Evolutionary conservation across 2,888 invertebrate species (phyloP).

Genomic region (Fragum fragum): DNA sequence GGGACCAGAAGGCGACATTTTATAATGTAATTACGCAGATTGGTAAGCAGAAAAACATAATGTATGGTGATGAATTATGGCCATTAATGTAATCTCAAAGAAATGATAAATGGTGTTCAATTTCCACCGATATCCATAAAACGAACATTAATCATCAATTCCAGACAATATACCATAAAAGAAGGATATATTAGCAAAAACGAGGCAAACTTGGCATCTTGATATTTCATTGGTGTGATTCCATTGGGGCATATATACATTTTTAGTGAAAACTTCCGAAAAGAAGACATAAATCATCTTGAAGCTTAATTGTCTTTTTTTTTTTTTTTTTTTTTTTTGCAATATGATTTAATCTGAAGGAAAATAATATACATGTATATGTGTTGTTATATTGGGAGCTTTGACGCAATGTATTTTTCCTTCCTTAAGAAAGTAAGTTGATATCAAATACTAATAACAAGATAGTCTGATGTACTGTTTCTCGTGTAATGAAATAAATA

Average conservation of each 20-base stretch:
- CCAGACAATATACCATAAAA: not conserved
- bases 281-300: no score
- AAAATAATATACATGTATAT: no score
- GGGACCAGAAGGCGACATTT: not conserved
- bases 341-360: no score
- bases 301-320: no score
- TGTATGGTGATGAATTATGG: conserved; percentile 11
- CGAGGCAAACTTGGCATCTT: not conserved
- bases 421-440: no score
- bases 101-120: conserved; percentile 5
- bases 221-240: not conserved
- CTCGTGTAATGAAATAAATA: no score
- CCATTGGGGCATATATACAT: not conserved
- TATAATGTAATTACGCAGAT: conserved; percentile 1
- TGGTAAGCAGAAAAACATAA: not conserved
- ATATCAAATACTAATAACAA: no score
- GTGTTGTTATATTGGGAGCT: no score
- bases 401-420: no score
- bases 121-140: conserved; percentile 7
- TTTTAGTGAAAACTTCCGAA: no score
- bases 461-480: no score
- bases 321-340: no score
- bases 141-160: not conserved
- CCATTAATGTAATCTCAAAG: conserved; percentile 5
- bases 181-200: not conserved